These are phyloP conservation scores for Cremastinae sp. DNA, from an alignment of 2,888 invertebrate species.

Conservation along the genomic window DNA sequence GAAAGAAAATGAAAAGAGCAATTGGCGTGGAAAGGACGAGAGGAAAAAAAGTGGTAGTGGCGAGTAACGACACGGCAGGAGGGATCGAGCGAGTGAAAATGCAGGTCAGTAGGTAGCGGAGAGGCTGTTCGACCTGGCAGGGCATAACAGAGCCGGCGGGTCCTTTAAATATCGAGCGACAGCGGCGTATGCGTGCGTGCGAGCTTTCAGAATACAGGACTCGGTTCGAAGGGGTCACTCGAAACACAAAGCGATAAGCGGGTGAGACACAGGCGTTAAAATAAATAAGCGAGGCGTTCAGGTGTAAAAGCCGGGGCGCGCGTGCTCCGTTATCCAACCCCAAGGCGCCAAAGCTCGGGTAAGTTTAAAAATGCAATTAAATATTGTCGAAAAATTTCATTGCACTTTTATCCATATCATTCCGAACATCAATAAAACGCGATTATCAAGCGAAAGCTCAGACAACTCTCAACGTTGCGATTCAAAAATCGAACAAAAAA, in stretches of 20 bases:
- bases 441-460: not conserved
- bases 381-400: constrained; percentile 5
- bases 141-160: constrained; percentile 40
- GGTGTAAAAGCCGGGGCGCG: constrained; percentile 23
- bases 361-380: constrained; percentile 48
- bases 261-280: not conserved
- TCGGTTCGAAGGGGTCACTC: constrained; percentile 7
- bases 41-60: constrained; percentile 16
- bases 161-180: constrained; percentile 58
- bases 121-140: constrained; percentile 49
- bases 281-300: constrained; percentile 17
- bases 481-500: no score
- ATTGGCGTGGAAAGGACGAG: constrained; percentile 1
- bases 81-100: constrained; percentile 60
- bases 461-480: no score
- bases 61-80: constrained; percentile 9
- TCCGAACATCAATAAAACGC: constrained; percentile 3
- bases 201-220: constrained; percentile 29
- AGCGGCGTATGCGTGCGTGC: constrained; percentile 51
- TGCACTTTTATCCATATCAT: constrained; percentile 36
- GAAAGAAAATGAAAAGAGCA: constrained; percentile 3
- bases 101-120: constrained; percentile 62
- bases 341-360: not conserved
- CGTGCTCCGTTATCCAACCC: constrained; percentile 18
- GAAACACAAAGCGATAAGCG: constrained; percentile 14